These are phyloP conservation scores for Periophthalmodon schlosseri DNA, from an alignment of 2,113 vertebrate genomes.

Conservation along the genomic window DNA sequence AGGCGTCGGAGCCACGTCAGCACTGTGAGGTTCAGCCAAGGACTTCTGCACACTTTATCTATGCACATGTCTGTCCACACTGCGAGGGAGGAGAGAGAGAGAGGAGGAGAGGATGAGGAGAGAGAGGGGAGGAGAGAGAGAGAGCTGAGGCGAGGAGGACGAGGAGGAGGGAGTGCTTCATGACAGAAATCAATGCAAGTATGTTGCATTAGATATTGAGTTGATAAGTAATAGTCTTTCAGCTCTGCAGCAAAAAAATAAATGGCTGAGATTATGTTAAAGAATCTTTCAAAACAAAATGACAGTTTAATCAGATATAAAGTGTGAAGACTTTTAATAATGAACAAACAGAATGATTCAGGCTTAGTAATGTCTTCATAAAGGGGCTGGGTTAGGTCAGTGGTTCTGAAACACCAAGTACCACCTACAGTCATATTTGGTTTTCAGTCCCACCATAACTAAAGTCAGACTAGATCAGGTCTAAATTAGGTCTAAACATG, in stretches of 20 bases:
- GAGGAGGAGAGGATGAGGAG: neutral
- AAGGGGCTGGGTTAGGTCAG: no score
- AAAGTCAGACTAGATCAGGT: no score
- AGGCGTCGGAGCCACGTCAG: conserved; percentile 68
- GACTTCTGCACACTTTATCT: conserved; percentile 62
- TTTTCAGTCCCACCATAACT: no score
- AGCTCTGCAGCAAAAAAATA: no score
- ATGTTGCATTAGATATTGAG: neutral
- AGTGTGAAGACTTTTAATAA: no score
- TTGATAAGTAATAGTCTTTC: neutral
- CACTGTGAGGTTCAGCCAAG: conserved; percentile 72
- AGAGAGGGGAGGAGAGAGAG: no score
- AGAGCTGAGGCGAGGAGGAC: neutral
- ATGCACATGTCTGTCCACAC: conserved; percentile 57
- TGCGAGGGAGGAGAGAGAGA: conserved; percentile 14
- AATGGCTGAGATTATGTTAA: no score
- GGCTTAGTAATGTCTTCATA: no score
- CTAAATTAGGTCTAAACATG: no score
- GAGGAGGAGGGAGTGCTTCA: conserved; percentile 20
- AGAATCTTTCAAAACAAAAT: neutral
- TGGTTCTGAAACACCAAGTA: no score
- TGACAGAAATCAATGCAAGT: conserved; percentile 4
- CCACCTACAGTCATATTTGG: no score
- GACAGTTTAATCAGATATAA: neutral
- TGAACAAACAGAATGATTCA: no score